phyloP scores from a whole-genome alignment of 2,113 vertebrate species.

The Epinephelus lanceolatus region DNA sequence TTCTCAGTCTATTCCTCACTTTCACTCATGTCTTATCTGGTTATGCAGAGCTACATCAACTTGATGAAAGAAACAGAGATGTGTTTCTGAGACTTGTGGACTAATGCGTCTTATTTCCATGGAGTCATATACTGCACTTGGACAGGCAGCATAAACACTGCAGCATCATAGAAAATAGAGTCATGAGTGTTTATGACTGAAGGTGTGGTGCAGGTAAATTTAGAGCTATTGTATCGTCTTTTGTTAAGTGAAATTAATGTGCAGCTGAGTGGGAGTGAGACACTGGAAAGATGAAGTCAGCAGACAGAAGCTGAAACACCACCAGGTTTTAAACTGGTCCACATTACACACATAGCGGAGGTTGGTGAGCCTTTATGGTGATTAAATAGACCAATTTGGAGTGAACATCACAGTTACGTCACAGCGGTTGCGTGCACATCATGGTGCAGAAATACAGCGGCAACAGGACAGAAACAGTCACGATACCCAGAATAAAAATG shows the following conservation, averaged over 20 bases:
- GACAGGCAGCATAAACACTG: background rate
- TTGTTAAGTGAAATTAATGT: background rate
- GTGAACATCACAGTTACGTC: too few species aligned
- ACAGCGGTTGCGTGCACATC: too few species aligned
- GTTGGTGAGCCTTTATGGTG: background rate
- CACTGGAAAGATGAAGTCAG: background rate
- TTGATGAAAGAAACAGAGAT: slow-evolving; percentile 9
- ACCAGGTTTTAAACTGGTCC: background rate
- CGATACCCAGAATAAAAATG: too few species aligned
- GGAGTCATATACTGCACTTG: background rate
- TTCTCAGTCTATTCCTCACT: background rate
- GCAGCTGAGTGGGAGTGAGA: background rate
- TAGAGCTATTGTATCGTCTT: background rate
- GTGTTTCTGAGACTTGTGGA: background rate
- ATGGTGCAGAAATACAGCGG: too few species aligned
- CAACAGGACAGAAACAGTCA: too few species aligned
- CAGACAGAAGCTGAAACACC: background rate
- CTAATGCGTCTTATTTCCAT: background rate
- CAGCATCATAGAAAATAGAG: background rate
- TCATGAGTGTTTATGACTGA: background rate
- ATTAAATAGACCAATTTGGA: background rate
- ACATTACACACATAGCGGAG: background rate
- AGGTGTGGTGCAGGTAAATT: slow-evolving; percentile 9
- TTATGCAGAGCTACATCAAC: background rate
- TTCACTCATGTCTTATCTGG: background rate